These are phyloP conservation scores for Tubulanus polymorphus DNA, from an alignment of 2,888 invertebrate genomes.

Conservation along the genomic window DNA sequence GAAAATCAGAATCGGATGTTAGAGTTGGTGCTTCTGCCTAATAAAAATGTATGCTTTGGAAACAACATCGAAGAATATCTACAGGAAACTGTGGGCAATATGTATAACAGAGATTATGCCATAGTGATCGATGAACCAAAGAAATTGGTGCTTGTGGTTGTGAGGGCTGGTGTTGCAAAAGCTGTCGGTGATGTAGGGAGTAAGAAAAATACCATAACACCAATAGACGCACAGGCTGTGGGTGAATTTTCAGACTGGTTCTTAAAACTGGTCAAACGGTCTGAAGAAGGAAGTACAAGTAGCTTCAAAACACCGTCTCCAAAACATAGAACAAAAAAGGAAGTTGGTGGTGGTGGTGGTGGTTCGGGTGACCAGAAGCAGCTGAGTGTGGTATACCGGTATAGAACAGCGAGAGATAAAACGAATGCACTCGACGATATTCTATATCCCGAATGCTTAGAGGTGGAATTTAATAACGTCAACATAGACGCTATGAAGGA, in stretches of 20 bases:
- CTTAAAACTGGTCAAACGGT: background rate
- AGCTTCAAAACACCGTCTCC: background rate
- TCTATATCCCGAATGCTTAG: background rate
- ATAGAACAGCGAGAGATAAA: background rate
- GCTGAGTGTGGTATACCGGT: background rate
- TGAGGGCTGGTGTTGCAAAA: background rate
- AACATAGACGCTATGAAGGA: background rate
- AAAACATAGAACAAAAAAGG: background rate
- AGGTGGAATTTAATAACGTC: background rate
- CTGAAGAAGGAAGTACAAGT: background rate
- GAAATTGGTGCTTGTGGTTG: background rate
- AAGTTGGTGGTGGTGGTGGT: too few species aligned
- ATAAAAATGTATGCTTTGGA: background rate
- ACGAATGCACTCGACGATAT: background rate
- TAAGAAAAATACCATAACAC: background rate
- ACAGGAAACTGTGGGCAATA: background rate
- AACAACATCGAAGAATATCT: background rate
- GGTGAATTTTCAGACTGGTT: slow-evolving; percentile 1
- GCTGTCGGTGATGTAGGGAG: background rate
- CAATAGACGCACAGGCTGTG: background rate
- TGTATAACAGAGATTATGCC: slow-evolving; percentile 1
- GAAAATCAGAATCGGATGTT: background rate
- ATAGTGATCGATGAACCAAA: background rate
- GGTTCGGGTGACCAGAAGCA: too few species aligned
- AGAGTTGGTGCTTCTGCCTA: background rate